phyloP scores from a whole-genome alignment of 2,888 invertebrate genomes.

The Antheraea assamensis region DNA sequence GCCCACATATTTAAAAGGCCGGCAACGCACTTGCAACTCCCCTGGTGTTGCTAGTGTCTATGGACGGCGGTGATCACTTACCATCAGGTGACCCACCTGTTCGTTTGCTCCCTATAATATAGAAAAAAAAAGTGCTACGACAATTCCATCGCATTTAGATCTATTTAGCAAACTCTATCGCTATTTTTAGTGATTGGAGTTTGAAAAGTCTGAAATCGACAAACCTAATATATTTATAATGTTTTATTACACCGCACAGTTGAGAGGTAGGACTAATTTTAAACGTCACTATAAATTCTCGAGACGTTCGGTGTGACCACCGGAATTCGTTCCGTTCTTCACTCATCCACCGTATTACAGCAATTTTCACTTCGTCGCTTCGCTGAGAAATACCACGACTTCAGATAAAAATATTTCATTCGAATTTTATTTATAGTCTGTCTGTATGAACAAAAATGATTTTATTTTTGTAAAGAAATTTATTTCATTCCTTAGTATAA shows the following conservation, averaged over 20 bases:
- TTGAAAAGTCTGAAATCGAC: neutral
- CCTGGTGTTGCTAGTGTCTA: no score
- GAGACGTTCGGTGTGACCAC: conserved; percentile 34
- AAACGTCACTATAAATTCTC: conserved; percentile 33
- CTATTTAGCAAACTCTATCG: neutral
- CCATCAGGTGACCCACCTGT: no score
- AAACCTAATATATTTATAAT: conserved; percentile 6
- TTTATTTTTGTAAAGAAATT: no score
- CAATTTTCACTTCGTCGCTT: neutral
- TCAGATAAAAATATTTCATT: neutral
- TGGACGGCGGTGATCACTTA: no score
- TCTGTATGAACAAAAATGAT: no score
- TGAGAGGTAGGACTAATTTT: conserved; percentile 31
- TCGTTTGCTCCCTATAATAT: no score
- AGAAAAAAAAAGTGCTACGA: no score
- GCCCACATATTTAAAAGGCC: no score
- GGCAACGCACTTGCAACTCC: no score
- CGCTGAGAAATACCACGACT: neutral
- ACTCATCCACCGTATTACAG: conserved; percentile 17
- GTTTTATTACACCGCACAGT: conserved; percentile 26
- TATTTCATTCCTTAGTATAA: no score
- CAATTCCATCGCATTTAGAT: no score
- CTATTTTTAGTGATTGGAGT: neutral
- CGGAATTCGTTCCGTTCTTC: conserved; percentile 34
- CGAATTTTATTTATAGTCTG: neutral